Base-by-base conservation (phyloP, 1,140 invertebrate species). In the Pachyrhynchus sulphureomaculatus region DNA sequence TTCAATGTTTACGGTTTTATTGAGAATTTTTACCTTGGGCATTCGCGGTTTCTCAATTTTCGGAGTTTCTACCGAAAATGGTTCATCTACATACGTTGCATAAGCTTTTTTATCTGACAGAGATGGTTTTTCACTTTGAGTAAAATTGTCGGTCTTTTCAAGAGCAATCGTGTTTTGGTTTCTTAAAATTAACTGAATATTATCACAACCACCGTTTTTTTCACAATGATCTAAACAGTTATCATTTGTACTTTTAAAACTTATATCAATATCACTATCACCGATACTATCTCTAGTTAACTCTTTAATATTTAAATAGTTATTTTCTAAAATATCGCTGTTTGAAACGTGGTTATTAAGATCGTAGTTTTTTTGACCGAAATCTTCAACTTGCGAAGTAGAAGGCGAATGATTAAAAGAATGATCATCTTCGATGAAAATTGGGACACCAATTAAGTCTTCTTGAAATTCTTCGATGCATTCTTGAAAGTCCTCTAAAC, bases 381-480 rank as follows among this genome's bases (percentile, higher is more conserved):
- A 54, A 26, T 74, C 68, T 47, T 72, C 71, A 12, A 67, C 42
- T 64, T 68, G 65, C 1, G 66, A 68, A 1, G 66, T 67, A 10
- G 62, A 67, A n/a, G 68, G 49, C 0, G 67, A 70, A 44, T 65
- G 62, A 36, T 69, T 72, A 49, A 72, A 73, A 0, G 63, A 67
- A 4, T 61, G 61, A 23, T 73, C 68, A 17, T 75, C 73, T 32
- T 84, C 82, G 17, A 83, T 72, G 62, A 81, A 82, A 65, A 84
- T 84, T 67, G 83, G 81, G 9, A 83, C 80, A 2, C 81, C 80
- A 72, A 83, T 80, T 36, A 84, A 59, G 37, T 81, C 81, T 67
- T 84, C 82, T n/a, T 82, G 81, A 65, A 83, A 83, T 65, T 84
- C 82, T 72, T 84, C 82, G 23, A 84, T 77, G 59, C 82, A 84